Base-by-base conservation (phyloP, 2,888 invertebrate genomes). In the Phengaris arion region DNA sequence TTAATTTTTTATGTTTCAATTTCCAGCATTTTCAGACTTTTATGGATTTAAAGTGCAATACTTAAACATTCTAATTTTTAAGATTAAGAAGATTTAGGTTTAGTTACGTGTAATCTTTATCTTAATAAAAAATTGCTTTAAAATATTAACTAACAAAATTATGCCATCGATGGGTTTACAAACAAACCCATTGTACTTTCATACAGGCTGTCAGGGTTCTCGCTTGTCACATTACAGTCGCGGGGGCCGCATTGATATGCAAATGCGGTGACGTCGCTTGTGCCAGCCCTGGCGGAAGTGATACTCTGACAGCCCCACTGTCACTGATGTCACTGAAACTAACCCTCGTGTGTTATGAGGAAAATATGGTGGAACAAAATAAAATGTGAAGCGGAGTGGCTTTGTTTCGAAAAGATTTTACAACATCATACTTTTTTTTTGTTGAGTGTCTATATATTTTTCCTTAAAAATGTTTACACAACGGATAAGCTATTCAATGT, bases 181-280 rank as follows among this genome's bases (percentile, higher is more conserved):
- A 64, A 64, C 64, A 59, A 13, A 15, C 15, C 64, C 15, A 35
- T 64, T 64, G 64, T 64, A 10, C 52, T 55, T 35, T 35, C 35
- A 35, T 35, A 35, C 35, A 35, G 2, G n/a, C 35, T 59, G 59
- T 64, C 82, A 87, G 87, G 90, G 92, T 89, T 91, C 88, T 93
- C 93, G 83, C 91, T 86, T 92, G 92, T 93, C 93, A 92, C 86
- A 92, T 93, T 92, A 92, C 86, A 83, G 86, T 83, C 82, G 82
- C 83, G 82, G 84, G 82, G 85, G 84, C 85, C 84, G 81, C 87
- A 88, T 89, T 90, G 89, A 85, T 84, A 92, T 93, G 91, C 91
- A 92, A 93, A 92, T 90, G 88, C 91, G 89, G 45, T 69, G 75
- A 46, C 55, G 79, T 84, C 81, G 81, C 87, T 88, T 86, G 90